Evolutionary conservation across 2,113 vertebrate genomes (phyloP).

Genomic region (Saguinus midas): DNA sequence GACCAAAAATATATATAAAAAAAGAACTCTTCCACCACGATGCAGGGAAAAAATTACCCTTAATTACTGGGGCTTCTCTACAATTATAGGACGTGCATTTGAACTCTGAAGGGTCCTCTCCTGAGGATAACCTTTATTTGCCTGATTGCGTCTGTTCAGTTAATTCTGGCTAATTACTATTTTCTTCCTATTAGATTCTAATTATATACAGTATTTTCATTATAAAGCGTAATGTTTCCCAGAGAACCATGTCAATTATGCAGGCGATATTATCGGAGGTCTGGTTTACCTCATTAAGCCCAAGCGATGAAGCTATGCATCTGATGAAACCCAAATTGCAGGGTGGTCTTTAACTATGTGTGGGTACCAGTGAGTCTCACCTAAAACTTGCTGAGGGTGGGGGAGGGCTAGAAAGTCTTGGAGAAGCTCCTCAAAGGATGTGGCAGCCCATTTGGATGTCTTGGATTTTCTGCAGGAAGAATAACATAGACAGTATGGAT

Average conservation of each 20-base stretch:
- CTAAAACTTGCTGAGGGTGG: background rate
- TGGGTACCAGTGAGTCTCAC: background rate
- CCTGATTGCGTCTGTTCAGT: slow-evolving; percentile 88
- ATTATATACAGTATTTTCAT: slow-evolving; percentile 91
- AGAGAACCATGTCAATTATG: slow-evolving; percentile 87
- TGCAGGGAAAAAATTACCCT: slow-evolving; percentile 78
- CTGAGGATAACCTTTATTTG: slow-evolving; percentile 88
- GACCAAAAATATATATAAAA: background rate
- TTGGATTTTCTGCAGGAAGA: background rate
- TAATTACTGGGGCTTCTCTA: slow-evolving; percentile 85
- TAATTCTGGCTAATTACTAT: slow-evolving; percentile 89
- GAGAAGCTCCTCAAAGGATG: background rate
- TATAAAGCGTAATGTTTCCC: slow-evolving; percentile 88
- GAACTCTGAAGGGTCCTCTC: slow-evolving; percentile 85
- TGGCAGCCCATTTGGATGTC: background rate
- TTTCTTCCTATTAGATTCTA: slow-evolving; percentile 90
- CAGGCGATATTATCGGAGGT: slow-evolving; percentile 83
- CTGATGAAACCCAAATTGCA: slow-evolving; percentile 78
- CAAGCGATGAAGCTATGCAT: slow-evolving; percentile 64
- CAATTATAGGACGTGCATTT: slow-evolving; percentile 82
- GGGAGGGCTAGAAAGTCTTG: background rate
- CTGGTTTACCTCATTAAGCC: slow-evolving; percentile 87
- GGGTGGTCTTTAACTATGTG: slow-evolving; percentile 61
- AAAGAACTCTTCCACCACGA: slow-evolving; percentile 55
- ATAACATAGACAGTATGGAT: too few species aligned